These are phyloP conservation scores for Leptodactylus fuscus DNA, from an alignment of 2,113 vertebrate genomes.

Conservation along the genomic window DNA sequence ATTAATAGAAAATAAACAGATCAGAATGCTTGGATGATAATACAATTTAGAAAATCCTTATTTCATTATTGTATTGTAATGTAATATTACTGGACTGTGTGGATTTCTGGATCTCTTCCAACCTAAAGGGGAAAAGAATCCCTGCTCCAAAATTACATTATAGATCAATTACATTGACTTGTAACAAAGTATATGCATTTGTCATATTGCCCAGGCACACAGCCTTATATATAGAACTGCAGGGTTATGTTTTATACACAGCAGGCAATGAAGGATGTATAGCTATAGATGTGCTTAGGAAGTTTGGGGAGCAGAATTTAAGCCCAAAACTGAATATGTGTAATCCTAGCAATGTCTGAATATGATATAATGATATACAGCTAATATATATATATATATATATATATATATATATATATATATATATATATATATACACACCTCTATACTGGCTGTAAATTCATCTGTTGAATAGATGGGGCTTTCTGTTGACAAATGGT, in stretches of 20 bases:
- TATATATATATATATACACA: no score
- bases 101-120: slow-evolving; percentile 50
- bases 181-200: slow-evolving; percentile 39
- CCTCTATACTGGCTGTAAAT: background rate
- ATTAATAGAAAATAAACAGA: slow-evolving; percentile 52
- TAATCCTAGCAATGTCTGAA: background rate
- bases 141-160: slow-evolving; percentile 43
- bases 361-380: no score
- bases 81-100: slow-evolving; percentile 40
- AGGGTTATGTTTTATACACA: background rate
- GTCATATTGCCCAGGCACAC: background rate
- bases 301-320: background rate
- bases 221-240: background rate
- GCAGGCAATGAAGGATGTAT: background rate
- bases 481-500: slow-evolving; percentile 23
- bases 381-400: background rate
- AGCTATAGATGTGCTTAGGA: background rate
- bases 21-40: slow-evolving; percentile 54
- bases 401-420: background rate
- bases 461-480: slow-evolving; percentile 25
- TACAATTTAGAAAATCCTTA: slow-evolving; percentile 41
- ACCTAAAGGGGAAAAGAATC: slow-evolving; percentile 28
- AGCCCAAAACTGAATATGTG: background rate
- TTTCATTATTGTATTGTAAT: slow-evolving; percentile 57
- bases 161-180: slow-evolving; percentile 48